Conservation (phyloP, 2,797 vertebrate species). For the Chaetophractus vellerosus region DNA sequence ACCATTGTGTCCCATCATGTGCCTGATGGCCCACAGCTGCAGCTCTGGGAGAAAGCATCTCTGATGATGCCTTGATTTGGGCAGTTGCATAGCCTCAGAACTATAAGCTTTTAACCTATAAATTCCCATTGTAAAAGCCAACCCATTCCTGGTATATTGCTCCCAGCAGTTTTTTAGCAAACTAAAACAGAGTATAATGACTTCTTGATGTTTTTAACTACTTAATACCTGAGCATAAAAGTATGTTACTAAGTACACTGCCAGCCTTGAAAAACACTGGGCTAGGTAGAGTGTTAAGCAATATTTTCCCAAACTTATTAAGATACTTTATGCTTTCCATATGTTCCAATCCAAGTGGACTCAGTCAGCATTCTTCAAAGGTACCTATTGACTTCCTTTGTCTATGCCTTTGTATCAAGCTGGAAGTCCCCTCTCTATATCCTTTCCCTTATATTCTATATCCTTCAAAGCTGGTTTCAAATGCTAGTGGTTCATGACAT, state of each 20-base stretch:
- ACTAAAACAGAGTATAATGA: conserved; percentile 5
- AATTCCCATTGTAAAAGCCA: no score
- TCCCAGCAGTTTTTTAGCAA: no score
- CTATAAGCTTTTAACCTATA: no score
- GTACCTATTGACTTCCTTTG: not conserved
- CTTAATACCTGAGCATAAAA: conserved; percentile 22
- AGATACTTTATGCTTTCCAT: conserved; percentile 34
- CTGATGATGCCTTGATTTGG: no score
- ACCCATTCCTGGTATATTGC: no score
- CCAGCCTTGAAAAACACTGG: conserved; percentile 29
- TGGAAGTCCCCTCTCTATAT: not conserved
- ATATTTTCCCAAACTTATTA: conserved; percentile 10
- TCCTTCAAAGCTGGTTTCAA: conserved; percentile 43
- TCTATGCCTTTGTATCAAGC: not conserved
- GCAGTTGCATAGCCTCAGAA: no score
- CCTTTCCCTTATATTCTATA: not conserved
- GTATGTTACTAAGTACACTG: conserved; percentile 9
- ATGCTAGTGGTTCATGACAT: not conserved
- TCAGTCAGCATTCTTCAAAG: conserved; percentile 14
- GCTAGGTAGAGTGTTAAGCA: not conserved
- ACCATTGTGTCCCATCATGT: no score
- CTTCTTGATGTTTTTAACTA: conserved; percentile 41
- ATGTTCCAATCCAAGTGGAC: not conserved
- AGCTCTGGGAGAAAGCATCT: no score
- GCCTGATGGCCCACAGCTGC: no score